Conservation (phyloP, 2,888 invertebrate genomes). For the Liodrosophila aerea region DNA sequence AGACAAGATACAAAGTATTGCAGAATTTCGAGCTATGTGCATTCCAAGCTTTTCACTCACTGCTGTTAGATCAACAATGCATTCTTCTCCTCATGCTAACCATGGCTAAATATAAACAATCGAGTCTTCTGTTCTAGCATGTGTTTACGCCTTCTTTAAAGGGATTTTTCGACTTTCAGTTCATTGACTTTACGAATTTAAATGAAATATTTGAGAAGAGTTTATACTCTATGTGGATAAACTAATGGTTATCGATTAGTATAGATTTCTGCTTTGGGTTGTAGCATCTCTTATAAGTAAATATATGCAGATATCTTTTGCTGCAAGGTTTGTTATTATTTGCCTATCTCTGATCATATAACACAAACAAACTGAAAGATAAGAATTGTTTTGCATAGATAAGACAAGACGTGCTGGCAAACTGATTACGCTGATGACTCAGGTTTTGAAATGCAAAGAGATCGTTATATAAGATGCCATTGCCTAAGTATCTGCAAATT, state of each 20-base stretch:
- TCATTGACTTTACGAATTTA: too few relatives aligned
- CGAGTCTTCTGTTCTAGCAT: slow-evolving; percentile 27
- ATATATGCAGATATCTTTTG: neutral
- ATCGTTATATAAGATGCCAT: neutral
- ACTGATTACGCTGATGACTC: slow-evolving; percentile 4
- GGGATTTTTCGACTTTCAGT: too few relatives aligned
- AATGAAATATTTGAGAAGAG: too few relatives aligned
- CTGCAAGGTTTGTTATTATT: slow-evolving; percentile 4
- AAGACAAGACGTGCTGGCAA: neutral
- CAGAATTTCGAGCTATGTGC: neutral
- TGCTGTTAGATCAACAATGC: slow-evolving; percentile 49
- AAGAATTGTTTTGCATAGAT: slow-evolving; percentile 46
- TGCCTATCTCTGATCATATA: slow-evolving; percentile 6
- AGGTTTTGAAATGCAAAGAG: too few relatives aligned
- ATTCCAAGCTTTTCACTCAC: slow-evolving; percentile 14
- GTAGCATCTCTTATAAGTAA: neutral
- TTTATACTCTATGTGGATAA: too few relatives aligned
- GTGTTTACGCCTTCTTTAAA: slow-evolving; percentile 44
- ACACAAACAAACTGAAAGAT: slow-evolving; percentile 13
- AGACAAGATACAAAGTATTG: slow-evolving; percentile 14
- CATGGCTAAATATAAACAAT: slow-evolving; percentile 22
- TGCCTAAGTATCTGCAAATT: too few relatives aligned
- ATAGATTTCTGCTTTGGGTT: too few relatives aligned
- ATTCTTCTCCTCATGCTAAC: slow-evolving; percentile 37
- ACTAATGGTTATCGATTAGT: too few relatives aligned